Base-by-base conservation (phyloP, 1,140 invertebrate species). In the Chironomus striatipennis region DNA sequence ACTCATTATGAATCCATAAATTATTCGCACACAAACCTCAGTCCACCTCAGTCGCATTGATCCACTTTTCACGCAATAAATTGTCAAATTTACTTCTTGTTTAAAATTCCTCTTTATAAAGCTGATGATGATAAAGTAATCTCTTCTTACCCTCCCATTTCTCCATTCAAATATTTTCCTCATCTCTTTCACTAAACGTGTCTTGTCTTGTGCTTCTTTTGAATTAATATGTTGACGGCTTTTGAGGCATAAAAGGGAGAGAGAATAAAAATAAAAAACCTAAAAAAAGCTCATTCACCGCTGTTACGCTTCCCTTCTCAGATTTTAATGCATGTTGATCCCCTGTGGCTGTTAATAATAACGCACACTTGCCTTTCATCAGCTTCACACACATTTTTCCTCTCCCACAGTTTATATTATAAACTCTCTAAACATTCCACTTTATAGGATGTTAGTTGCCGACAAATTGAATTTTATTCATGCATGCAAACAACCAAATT, bases 401-500 rank as follows among this genome's bases (percentile, higher is more conserved):
- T 34, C 24, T 2, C 24, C 24, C 24, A 34, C 8, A 57, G 47
- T 57, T 57, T n/a, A 12, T 57, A 1, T 15, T 57, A 47, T 9
- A 15, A 47, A 10, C 47, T n/a, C 12, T 15, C 2, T 9, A 47
- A 57, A n/a, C 47, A n/a, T 57, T n/a, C 47, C 12, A 15, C 47
- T n/a, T 57, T 57, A 34, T 34, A 34, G 24, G 24, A 57, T 15
- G 12, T n/a, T 57, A 57, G 47, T 57, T 57, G 47, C 15, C 47
- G 47, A 57, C 65, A 70, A 70, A 70, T 70, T 70, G 65, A 70
- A 70, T 70, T 70, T 70, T 70, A 70, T 70, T 70, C 65, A 70
- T 70, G 65, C 47, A 57, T 57, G 47, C 24, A n/a, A n/a, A n/a
- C 65, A 21, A 70, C 20, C 65, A 70, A 70, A 70, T 70, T 70